Percentiles rank a stretch among this genome's conserved stretches.
These are phyloP conservation scores for Notolepis coatsorum DNA, from an alignment of 2,797 vertebrate species.

Conservation along the genomic window DNA sequence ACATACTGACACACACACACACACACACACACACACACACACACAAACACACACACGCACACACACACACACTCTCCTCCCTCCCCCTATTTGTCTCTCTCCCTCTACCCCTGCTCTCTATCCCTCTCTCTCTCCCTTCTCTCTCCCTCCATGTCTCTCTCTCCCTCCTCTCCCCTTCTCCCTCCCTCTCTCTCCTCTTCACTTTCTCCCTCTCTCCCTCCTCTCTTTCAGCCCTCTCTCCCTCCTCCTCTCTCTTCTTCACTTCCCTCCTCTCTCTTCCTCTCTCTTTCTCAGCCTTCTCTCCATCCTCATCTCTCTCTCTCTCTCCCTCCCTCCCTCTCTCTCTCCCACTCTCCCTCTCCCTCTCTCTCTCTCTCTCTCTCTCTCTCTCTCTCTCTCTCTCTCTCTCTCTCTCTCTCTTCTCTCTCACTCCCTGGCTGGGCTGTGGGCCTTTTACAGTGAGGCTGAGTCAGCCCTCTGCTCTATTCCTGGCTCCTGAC, in stretches of 20 bases:
- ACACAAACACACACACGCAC: too few relatives aligned
- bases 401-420: constrained; percentile 17
- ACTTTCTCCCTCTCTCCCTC: constrained; percentile 55
- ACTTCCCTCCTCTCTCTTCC: constrained; percentile 38
- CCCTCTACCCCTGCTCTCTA: too few relatives aligned
- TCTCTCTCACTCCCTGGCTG: constrained; percentile 34
- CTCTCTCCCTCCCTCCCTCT: background rate
- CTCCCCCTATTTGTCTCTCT: too few relatives aligned
- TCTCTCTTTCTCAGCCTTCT: background rate
- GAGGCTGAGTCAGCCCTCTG: constrained; percentile 80
- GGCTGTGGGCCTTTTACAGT: constrained; percentile 66
- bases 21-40: too few relatives aligned
- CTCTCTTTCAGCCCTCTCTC: constrained; percentile 45
- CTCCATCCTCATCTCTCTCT: background rate
- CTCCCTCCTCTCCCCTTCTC: constrained; percentile 26
- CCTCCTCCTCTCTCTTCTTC: constrained; percentile 62
- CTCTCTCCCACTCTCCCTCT: background rate
- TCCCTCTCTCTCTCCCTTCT: background rate
- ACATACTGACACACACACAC: too few relatives aligned
- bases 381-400: background rate
- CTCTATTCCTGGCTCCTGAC: constrained; percentile 77
- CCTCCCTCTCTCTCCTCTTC: constrained; percentile 8
- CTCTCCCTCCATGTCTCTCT: constrained; percentile 42
- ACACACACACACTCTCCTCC: too few relatives aligned
- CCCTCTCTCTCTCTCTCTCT: background rate